A percentile compares a stretch with the other conserved stretches of the same genome.
Evolutionary conservation across 2,888 invertebrate species (phyloP).

Genomic region (Antitype chi): DNA sequence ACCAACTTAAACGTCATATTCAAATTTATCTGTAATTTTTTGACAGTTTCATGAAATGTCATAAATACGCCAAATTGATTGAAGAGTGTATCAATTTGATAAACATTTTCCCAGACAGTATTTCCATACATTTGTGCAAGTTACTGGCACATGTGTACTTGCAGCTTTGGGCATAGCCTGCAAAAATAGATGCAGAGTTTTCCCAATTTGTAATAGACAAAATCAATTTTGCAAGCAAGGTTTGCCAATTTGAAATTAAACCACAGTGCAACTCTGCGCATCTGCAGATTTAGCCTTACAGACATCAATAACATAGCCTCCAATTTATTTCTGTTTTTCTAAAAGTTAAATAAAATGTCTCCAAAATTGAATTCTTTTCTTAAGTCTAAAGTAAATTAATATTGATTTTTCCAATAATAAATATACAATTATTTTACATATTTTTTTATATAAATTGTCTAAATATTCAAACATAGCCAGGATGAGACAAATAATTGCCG

Average conservation of each 20-base stretch:
- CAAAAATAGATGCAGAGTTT: neutral
- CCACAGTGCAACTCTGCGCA: slow-evolving; percentile 5
- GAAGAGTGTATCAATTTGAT: too few relatives aligned
- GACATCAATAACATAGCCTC: slow-evolving; percentile 16
- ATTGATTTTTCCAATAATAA: slow-evolving; percentile 6
- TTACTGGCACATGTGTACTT: neutral
- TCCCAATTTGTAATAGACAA: neutral
- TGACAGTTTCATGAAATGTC: too few relatives aligned
- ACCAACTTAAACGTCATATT: too few relatives aligned
- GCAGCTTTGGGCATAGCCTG: too few relatives aligned
- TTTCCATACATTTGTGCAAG: neutral
- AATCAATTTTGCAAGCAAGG: slow-evolving; percentile 2
- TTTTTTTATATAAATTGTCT: slow-evolving; percentile 9
- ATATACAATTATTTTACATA: slow-evolving; percentile 1
- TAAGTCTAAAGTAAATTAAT: slow-evolving; percentile 12
- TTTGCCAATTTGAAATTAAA: neutral
- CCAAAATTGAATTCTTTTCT: slow-evolving; percentile 25
- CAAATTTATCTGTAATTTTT: too few relatives aligned
- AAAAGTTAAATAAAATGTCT: slow-evolving; percentile 18
- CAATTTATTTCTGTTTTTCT: neutral
- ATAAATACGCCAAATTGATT: too few relatives aligned
- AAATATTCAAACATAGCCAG: slow-evolving; percentile 6
- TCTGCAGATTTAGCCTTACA: neutral
- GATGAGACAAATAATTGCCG: neutral
- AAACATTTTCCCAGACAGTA: too few relatives aligned